phyloP scores from a whole-genome alignment of 2,888 invertebrate genomes.

The Sinotaia quadrata region DNA sequence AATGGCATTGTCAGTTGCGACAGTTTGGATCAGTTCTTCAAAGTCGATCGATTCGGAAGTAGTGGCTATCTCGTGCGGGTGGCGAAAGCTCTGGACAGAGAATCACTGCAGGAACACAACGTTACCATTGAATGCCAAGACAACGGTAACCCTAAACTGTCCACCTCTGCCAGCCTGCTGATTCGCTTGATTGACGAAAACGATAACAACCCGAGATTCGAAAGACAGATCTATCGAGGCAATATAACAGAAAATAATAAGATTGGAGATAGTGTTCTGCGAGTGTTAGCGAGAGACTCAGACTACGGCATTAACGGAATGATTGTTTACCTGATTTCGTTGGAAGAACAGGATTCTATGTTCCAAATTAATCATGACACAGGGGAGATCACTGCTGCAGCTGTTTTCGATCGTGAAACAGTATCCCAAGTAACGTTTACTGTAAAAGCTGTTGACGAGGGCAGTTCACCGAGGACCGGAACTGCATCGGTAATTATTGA shows the following conservation, averaged over 20 bases:
- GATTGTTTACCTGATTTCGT: conserved; percentile 48
- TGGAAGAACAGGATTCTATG: conserved; percentile 37
- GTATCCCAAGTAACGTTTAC: conserved; percentile 45
- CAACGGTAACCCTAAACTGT: conserved; percentile 52
- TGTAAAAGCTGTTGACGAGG: conserved; percentile 55
- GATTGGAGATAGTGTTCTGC: conserved; percentile 50
- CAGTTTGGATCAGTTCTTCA: conserved; percentile 37
- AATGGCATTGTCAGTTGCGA: conserved; percentile 54
- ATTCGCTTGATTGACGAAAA: conserved; percentile 63
- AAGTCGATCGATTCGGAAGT: conserved; percentile 36
- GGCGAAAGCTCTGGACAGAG: conserved; percentile 55
- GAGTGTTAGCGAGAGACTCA: conserved; percentile 57
- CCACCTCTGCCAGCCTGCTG: conserved; percentile 47
- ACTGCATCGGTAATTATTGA: conserved; percentile 52
- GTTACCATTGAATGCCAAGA: conserved; percentile 61
- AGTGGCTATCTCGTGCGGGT: conserved; percentile 54
- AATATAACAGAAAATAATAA: conserved; percentile 61
- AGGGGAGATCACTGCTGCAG: conserved; percentile 54
- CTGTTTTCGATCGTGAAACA: conserved; percentile 55
- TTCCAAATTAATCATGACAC: conserved; percentile 53
- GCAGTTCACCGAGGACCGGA: conserved; percentile 41
- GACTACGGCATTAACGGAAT: conserved; percentile 55
- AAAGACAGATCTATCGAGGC: conserved; percentile 46
- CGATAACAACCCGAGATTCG: conserved; percentile 64
- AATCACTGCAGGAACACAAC: conserved; percentile 50